Evolutionary conservation across 2,888 invertebrate species (phyloP).

Genomic region (Heteropelma amictum): DNA sequence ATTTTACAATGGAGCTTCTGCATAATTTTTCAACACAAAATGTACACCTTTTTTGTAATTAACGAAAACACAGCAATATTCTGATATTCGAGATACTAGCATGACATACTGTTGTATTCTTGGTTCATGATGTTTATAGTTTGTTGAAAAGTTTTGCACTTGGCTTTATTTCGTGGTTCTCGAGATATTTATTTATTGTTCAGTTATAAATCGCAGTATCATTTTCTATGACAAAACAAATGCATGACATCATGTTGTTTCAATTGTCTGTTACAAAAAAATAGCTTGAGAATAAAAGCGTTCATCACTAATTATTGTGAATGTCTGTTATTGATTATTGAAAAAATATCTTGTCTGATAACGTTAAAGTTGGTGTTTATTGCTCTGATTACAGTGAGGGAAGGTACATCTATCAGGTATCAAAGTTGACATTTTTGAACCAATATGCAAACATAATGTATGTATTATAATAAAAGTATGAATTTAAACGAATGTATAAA

Average conservation of each 20-base stretch:
- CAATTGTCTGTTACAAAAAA: not conserved
- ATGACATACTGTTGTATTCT: constrained; percentile 33
- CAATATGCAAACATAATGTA: not conserved
- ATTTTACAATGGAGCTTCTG: not conserved
- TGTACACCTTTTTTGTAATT: not conserved
- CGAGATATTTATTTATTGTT: constrained; percentile 19
- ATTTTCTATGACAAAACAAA: not conserved
- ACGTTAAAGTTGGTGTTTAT: too few relatives aligned
- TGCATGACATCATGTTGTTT: not conserved
- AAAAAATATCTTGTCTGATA: too few relatives aligned
- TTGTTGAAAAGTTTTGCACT: not conserved
- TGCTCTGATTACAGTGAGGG: too few relatives aligned
- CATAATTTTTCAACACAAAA: not conserved
- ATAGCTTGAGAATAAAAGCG: not conserved
- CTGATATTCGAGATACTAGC: constrained; percentile 63
- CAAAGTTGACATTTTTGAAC: not conserved
- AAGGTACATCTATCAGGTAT: not conserved
- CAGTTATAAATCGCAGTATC: not conserved
- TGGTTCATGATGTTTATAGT: constrained; percentile 16
- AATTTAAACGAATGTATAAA: not conserved
- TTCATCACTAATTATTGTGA: not conserved
- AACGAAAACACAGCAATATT: constrained; percentile 48
- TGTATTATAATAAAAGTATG: not conserved
- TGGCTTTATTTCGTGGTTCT: not conserved
- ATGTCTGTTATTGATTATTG: too few relatives aligned